Base-by-base conservation (phyloP, 2,888 invertebrate genomes). In the Stegophylla sp. region DNA sequence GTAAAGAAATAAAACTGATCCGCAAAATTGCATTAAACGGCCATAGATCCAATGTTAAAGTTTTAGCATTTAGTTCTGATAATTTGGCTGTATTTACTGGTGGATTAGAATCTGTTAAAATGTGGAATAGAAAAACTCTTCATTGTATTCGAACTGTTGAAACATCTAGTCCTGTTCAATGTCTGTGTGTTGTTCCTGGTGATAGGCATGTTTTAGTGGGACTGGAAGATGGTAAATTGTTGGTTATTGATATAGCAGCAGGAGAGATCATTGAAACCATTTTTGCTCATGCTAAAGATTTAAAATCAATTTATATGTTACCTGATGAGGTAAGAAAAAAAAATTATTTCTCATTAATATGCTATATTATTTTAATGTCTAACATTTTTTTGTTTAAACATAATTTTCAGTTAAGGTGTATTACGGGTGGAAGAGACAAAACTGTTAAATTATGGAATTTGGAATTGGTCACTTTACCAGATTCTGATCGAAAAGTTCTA, bases 371-470 rank as follows among this genome's bases (percentile, higher is more conserved):
- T 34, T 34, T 34, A 2, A 17, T 28, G n/a, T n/a, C 9, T n/a
- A 53, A 48, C 9, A 28, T 48, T 34, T 66, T 34, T 26, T 64
- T 75, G 64, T 67, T 1, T 3, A 26, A 4, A 9, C 10, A n/a
- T 45, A 9, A 84, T 84, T 87, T 88, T 41, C 85, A 92, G 92
- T 88, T 91, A 84, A 94, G 95, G 1, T 92, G 94, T 85, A 91
- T 91, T 12, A 92, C 95, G 3, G 97, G 96, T 0, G 93, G 97
- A 79, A 93, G 92, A 0, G 98, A 98, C 86, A 91, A 93, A 83
- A 93, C 93, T 0, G 93, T 97, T 0, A 97, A 96, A 87, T 92
- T 97, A 85, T 98, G 98, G 98, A 91, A 92, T 82, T 97, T 97
- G 86, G 95, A 97, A 86, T 88, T 97, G 17, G 90, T 96, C 61